These are phyloP conservation scores for Apoderus coryli DNA, from an alignment of 2,888 invertebrate genomes.

Conservation along the genomic window DNA sequence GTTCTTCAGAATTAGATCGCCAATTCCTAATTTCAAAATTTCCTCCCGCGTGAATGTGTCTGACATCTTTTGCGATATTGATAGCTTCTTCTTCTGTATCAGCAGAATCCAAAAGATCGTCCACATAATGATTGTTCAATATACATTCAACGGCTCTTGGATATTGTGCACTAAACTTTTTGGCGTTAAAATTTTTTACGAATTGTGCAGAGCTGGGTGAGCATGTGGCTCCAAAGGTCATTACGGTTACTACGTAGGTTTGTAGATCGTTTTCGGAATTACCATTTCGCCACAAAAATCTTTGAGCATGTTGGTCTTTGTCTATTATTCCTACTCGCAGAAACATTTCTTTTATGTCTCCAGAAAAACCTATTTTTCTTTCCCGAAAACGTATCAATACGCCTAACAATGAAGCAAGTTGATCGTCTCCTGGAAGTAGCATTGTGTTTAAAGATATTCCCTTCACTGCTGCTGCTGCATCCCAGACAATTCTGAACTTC, in stretches of 20 bases:
- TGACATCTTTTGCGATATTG: not conserved
- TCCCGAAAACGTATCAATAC: slow-evolving; percentile 27
- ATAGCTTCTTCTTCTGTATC: slow-evolving; percentile 11
- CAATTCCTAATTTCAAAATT: slow-evolving; percentile 17
- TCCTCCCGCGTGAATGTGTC: no score
- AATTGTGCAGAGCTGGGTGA: slow-evolving; percentile 13
- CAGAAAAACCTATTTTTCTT: slow-evolving; percentile 22
- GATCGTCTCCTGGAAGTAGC: slow-evolving; percentile 17
- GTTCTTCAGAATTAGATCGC: slow-evolving; percentile 17
- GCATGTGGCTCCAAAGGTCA: slow-evolving; percentile 16
- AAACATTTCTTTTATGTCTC: slow-evolving; percentile 19
- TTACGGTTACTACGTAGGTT: slow-evolving; percentile 12
- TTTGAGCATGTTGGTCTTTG: slow-evolving; percentile 19
- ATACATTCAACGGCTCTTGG: slow-evolving; percentile 13
- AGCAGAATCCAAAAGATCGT: slow-evolving; percentile 12
- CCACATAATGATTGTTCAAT: slow-evolving; percentile 16
- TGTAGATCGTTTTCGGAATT: slow-evolving; percentile 9
- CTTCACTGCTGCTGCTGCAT: slow-evolving; percentile 22
- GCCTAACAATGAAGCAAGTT: no score
- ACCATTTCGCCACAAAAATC: slow-evolving; percentile 22
- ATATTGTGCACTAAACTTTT: slow-evolving; percentile 9
- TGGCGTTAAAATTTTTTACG: slow-evolving; percentile 15
- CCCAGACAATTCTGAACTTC: slow-evolving; percentile 22
- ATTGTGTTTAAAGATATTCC: slow-evolving; percentile 21
- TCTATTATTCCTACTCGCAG: slow-evolving; percentile 11